Evolutionary conservation across 2,888 invertebrate species (phyloP), one percentile per base, ranked within the genome.

Genomic region (Phortica okadai): DNA sequence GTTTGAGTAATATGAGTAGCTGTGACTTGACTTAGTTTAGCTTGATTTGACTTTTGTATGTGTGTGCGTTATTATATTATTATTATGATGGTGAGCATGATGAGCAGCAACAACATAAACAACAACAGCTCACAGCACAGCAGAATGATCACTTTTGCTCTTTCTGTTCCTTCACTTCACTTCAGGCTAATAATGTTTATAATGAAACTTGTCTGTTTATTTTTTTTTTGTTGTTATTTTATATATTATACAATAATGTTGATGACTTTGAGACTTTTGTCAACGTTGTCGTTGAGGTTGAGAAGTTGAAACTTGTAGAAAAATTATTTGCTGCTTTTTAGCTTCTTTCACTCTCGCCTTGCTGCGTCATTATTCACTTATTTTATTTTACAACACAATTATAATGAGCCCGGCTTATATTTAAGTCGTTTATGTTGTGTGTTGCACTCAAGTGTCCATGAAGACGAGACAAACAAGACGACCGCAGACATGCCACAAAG

Each of bases 321-420:
- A 64, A 14, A 8, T 25, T 33, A 0, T 64, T 25, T 56, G 6
- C 33, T 1, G 33, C 56, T 6, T 56, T 6, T 16, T n/a, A 56
- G 0, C 42, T n/a, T 41, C 66, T 11, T 41, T 14, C 11, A 41
- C 16, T 66, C 2, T 41, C 11, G 41, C 14, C 41, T 66, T 66
- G 33, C 41, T 42, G 10, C 14, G 6, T 16, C 21, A 11, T 62
- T 69, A 16, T 3, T 62, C 2, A 16, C 21, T 62, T 62, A 11
- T 62, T 7, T 25, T 69, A 45, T 72, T 56, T 72, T 54, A 56
- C 70, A 72, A 72, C 70, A 54, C 54, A 72, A 72, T 72, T 72
- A 56, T 56, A 33, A 54, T 72, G 41, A 72, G 56, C 54, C 21
- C 4, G 62, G 62, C 62, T 62, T 62, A 62, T 6, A 25, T 62